phyloP scores from a whole-genome alignment of 2,797 vertebrate species.

The Peromyscus eremicus region DNA sequence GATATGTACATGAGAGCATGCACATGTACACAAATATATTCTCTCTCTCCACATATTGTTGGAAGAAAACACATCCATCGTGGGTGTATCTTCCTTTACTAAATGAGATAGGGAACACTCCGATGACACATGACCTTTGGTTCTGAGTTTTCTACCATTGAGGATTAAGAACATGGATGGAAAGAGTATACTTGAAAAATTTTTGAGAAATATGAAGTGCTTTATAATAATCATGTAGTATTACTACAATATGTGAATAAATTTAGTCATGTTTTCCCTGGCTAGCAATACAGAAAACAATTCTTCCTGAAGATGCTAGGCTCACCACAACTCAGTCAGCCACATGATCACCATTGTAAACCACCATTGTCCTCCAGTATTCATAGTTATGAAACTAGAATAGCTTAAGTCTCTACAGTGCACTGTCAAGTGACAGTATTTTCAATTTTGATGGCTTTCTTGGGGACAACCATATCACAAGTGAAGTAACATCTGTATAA shows the following conservation, averaged over 20 bases:
- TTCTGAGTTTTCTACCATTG: slow-evolving; percentile 7
- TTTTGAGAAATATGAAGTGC: slow-evolving; percentile 27
- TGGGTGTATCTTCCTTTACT: neutral
- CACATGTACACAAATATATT: too few relatives aligned
- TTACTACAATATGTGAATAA: slow-evolving; percentile 39
- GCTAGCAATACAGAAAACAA: neutral
- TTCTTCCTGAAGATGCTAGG: neutral
- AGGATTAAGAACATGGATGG: neutral
- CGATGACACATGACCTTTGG: neutral
- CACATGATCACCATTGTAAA: neutral
- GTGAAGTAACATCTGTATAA: neutral
- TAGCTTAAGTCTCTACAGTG: neutral
- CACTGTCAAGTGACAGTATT: neutral
- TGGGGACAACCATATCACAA: neutral
- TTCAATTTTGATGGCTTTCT: neutral
- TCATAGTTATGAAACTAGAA: neutral
- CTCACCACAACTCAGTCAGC: neutral
- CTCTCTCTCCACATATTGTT: neutral
- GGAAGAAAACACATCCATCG: neutral
- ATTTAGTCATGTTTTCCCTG: neutral
- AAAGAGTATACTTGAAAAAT: neutral
- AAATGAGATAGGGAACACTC: neutral
- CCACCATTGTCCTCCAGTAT: neutral
- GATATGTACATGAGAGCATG: neutral
- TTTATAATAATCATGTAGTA: slow-evolving; percentile 21